phyloP scores from a whole-genome alignment of 2,797 vertebrate genomes.

The Acridotheres tristis region DNA sequence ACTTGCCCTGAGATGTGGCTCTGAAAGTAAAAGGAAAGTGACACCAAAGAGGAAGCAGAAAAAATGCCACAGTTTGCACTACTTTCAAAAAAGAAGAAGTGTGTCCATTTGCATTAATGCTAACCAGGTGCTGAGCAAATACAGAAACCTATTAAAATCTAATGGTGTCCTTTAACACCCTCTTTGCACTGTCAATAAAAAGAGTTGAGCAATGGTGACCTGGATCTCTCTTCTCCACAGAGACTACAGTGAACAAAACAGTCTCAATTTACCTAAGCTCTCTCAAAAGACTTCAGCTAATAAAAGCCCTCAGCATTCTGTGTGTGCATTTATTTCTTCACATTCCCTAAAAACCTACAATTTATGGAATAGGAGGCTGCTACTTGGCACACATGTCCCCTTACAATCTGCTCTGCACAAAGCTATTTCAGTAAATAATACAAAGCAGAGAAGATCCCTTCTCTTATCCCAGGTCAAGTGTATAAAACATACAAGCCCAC shows the following conservation, averaged over 20 bases:
- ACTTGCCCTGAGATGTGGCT: not conserved
- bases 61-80: not conserved
- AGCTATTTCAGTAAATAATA: conserved; percentile 20
- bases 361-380: not conserved
- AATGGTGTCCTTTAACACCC: not conserved
- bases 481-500: not conserved
- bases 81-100: not conserved
- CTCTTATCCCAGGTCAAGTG: not conserved
- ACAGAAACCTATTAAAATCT: not conserved
- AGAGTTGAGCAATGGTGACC: not conserved
- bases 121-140: not conserved
- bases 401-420: not conserved
- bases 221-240: not conserved
- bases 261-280: not conserved
- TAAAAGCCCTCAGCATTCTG: not conserved
- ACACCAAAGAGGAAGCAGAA: not conserved
- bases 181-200: not conserved
- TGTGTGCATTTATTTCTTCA: not conserved
- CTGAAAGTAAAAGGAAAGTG: not conserved
- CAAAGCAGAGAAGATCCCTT: not conserved
- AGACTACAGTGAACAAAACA: not conserved
- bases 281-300: not conserved
- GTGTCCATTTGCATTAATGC: not conserved
- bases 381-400: not conserved
- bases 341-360: not conserved